Evolutionary conservation across 2,113 vertebrate species (phyloP), one percentile per base, ranked within the genome.

Genomic region (Pipra filicauda): DNA sequence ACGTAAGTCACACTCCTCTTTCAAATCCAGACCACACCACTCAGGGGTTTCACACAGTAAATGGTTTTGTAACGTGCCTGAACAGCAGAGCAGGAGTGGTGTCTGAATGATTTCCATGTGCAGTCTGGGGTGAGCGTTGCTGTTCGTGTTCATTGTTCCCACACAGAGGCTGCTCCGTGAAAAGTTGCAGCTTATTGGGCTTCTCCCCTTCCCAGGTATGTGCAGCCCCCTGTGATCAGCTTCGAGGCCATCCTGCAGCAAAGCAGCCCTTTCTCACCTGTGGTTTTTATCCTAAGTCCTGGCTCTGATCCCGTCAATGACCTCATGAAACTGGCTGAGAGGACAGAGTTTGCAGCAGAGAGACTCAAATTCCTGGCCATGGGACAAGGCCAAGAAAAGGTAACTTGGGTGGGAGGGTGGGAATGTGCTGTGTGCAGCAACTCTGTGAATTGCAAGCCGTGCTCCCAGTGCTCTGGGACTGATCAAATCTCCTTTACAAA

Each of bases 371-470:
- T 99, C 94, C 98, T 99, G 6, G 99, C 99, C 35, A 99, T 99
- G 99, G 99, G 99, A 39, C 99, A 99, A 96, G 99, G 99, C 31
- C 99, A 99, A 78, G 99, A 99, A 71, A 99, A 98, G 98, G 99
- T 99, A 98, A 62, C 35, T 44, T 27, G 4, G 33, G 33, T 21
- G 70, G 59, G 55, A 85, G 61, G 70, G 31, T 31, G 39, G 59
- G 78, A 39, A 37, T 3, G 3, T 67, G 43, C 48, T 86, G 46
- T 17, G 12, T 59, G 58, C 61, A 43, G 33, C 1, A 22, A 7
- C 44, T 22, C 20, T 51, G 43, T 41, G 41, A 72, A 24, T 51
- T 49, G 49, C 58, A 70, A 41, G 23, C 73, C 27, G 1, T 5
- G 21, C 72, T 83, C 18, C 55, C 64, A 5, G n/a, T 46, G 59